Conservation (phyloP, 1,140 invertebrate species). For the Bombus waltoni region DNA sequence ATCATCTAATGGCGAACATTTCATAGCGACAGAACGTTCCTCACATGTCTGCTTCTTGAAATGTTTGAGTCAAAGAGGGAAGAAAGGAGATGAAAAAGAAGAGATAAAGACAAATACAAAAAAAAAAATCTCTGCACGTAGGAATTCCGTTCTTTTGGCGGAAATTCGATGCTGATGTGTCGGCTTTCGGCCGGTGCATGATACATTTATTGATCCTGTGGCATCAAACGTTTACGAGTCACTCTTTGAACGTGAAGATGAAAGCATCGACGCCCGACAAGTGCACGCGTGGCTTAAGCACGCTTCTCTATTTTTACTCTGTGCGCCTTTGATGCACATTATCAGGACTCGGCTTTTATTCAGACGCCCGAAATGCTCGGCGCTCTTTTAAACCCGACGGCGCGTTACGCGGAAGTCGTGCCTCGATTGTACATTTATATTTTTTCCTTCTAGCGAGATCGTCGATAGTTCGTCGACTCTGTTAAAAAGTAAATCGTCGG, state of each 20-base stretch:
- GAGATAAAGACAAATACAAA: background rate
- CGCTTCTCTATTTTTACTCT: constrained; percentile 74
- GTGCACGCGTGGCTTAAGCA: constrained; percentile 67
- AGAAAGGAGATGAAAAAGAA: background rate
- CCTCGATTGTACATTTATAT: constrained; percentile 29
- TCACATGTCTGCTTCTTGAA: background rate
- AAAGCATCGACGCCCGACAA: constrained; percentile 71
- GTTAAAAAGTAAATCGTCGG: background rate
- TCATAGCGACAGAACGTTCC: background rate
- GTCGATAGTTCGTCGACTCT: background rate
- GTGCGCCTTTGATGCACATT: constrained; percentile 75
- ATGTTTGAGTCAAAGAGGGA: background rate
- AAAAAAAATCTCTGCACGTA: background rate
- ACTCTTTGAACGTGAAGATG: constrained; percentile 75
- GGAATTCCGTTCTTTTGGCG: constrained; percentile 50
- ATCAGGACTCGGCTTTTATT: constrained; percentile 70
- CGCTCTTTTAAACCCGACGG: constrained; percentile 47
- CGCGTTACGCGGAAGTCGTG: constrained; percentile 20
- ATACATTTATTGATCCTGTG: constrained; percentile 70
- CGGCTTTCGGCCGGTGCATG: constrained; percentile 51
- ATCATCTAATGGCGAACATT: background rate
- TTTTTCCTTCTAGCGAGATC: constrained; percentile 16
- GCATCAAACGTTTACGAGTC: constrained; percentile 72
- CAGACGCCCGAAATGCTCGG: constrained; percentile 63
- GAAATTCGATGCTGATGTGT: constrained; percentile 49